Conservation (phyloP, 2,797 vertebrate species). For the Salarias fasciatus region DNA sequence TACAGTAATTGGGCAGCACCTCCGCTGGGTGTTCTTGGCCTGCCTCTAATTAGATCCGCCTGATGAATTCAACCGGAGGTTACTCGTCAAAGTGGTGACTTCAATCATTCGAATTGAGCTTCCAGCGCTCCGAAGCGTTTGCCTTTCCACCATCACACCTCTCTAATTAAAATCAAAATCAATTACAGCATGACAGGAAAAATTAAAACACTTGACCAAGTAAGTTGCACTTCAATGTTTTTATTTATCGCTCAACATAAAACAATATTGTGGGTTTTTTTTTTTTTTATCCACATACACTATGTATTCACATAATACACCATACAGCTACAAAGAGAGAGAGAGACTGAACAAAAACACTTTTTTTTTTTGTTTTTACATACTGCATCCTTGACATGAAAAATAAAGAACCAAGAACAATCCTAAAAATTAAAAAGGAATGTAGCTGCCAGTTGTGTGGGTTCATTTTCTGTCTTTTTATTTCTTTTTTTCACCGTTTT, state of each 20-base stretch:
- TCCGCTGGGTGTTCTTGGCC: no score
- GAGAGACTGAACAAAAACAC: constrained; percentile 85
- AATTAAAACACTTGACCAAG: constrained; percentile 10
- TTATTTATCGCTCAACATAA: constrained; percentile 87
- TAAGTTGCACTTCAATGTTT: constrained; percentile 76
- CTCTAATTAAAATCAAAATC: not conserved
- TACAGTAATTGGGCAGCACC: no score
- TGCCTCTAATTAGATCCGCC: no score
- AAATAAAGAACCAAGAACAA: constrained; percentile 84
- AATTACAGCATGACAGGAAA: constrained; percentile 3
- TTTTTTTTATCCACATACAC: constrained; percentile 84
- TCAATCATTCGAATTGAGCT: no score
- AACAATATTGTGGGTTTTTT: constrained; percentile 84
- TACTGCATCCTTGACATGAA: constrained; percentile 90
- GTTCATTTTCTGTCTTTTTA: constrained; percentile 52
- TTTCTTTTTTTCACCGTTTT: no score
- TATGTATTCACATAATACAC: constrained; percentile 91
- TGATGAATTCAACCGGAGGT: no score
- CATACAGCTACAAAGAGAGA: constrained; percentile 90
- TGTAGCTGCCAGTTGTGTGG: constrained; percentile 87
- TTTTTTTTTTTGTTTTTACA: constrained; percentile 83
- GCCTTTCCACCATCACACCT: no score
- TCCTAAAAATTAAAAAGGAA: constrained; percentile 85
- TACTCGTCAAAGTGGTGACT: no score
- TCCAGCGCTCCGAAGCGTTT: no score